Percentiles rank a stretch among this genome's conserved stretches.
These are phyloP conservation scores for Psophia crepitans DNA, from an alignment of 2,113 vertebrate species.

Conservation along the genomic window DNA sequence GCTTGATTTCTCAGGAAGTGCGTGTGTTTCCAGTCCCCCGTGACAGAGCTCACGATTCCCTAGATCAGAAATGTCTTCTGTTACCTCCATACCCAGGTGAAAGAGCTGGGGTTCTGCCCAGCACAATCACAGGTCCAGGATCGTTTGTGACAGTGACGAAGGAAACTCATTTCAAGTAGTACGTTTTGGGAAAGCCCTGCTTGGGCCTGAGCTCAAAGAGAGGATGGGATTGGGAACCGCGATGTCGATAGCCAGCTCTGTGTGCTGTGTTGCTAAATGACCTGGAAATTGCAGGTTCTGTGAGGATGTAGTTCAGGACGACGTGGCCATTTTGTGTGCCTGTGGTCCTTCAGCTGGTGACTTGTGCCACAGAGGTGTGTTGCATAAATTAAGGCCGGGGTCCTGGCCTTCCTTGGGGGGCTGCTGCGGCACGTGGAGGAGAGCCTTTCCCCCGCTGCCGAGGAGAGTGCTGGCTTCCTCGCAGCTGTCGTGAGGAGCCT, in stretches of 20 bases:
- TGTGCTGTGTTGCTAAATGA: fast-evolving
- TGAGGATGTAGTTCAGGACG: neutral
- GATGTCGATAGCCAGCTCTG: fast-evolving
- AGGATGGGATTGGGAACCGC: neutral
- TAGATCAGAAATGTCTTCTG: neutral
- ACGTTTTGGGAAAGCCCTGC: neutral
- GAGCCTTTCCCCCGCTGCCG: neutral
- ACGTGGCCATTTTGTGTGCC: neutral
- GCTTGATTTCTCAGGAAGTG: neutral
- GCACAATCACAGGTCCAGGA: neutral
- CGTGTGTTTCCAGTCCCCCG: neutral
- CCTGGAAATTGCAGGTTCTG: neutral
- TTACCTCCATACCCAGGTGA: neutral
- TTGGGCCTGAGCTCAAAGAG: neutral
- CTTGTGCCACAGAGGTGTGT: too few species aligned
- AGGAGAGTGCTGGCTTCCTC: neutral
- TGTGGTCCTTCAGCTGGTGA: neutral
- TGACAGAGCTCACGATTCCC: neutral
- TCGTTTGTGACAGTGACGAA: neutral
- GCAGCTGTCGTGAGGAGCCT: neutral
- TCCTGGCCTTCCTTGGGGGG: neutral
- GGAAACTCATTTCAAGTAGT: neutral
- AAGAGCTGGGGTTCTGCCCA: neutral
- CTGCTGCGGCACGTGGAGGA: neutral
- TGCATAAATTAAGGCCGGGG: neutral